Base-by-base conservation (phyloP, 2,888 invertebrate genomes). In the Prenolepis imparis region DNA sequence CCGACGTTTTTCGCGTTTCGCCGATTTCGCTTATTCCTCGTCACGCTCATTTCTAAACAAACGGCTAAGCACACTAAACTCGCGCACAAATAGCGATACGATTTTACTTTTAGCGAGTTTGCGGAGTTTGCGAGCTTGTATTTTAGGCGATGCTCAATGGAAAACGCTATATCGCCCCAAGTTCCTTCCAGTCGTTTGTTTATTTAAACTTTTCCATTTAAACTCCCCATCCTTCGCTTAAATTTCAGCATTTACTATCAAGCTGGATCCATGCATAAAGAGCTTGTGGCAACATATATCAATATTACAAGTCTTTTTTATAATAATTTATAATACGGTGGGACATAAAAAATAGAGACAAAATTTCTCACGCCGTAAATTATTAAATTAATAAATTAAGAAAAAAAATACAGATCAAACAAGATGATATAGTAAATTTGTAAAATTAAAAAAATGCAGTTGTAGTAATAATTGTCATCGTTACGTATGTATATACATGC, bases 21-120 rank as follows among this genome's bases (percentile, higher is more conserved):
- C 57, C 44, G 32, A 78, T 36, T 66, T n/a, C n/a, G 28, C 18
- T 44, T 64, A 39, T 24, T 67, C 15, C 55, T 57, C 28, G 28
- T 28, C 41, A 55, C 55, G 39, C 39, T 52, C 24, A 28, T 57
- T 77, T 57, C 21, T 21, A 28, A 28, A 39, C 39, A 39, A 67
- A 15, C 12, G 48, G 18, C 59, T 28, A 5, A 36, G 21, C 18
- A 4, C 24, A 18, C 8, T 67, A 57, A 12, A 28, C 15, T 28
- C 24, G 24, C 41, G 32, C 32, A 32, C 15, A 66, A 39, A 39
- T 18, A 15, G 6, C 64, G 21, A 6, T n/a, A 55, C 12, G 55
- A 32, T 18, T 48, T 12, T 52, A 28, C 28, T 41, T 57, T 68
- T 57, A 57, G 28, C 41, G 28, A 21, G 9, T 2, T 28, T 24